A percentile compares a stretch with the other conserved stretches of the same genome.
Conservation (phyloP, 2,888 invertebrate species). For the Hydroisotoma schaefferi region DNA sequence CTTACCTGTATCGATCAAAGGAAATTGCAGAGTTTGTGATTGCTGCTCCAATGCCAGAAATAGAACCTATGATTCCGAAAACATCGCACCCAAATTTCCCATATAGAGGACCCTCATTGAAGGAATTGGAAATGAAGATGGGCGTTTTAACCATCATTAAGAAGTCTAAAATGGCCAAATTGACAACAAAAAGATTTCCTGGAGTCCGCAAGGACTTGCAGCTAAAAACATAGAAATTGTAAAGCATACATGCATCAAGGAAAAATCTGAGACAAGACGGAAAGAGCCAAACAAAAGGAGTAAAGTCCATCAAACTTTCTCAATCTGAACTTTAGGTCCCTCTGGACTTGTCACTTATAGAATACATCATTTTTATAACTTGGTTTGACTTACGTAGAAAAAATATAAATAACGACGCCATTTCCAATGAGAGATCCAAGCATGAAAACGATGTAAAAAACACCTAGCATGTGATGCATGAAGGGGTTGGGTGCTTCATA, state of each 20-base stretch:
- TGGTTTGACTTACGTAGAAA: slow-evolving; percentile 64
- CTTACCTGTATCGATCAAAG: slow-evolving; percentile 68
- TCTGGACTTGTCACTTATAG: no score
- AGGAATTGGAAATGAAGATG: slow-evolving; percentile 70
- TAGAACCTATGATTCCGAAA: slow-evolving; percentile 70
- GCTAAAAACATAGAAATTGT: slow-evolving; percentile 55
- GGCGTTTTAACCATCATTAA: slow-evolving; percentile 69
- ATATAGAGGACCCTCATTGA: slow-evolving; percentile 66
- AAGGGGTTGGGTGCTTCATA: slow-evolving; percentile 77
- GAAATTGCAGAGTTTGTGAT: slow-evolving; percentile 82
- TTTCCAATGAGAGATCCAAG: slow-evolving; percentile 72
- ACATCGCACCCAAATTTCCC: slow-evolving; percentile 73
- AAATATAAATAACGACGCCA: slow-evolving; percentile 80
- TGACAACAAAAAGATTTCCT: slow-evolving; percentile 70
- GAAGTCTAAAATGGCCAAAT: slow-evolving; percentile 71
- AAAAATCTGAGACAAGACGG: not conserved
- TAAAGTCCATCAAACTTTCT: no score
- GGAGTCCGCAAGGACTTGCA: slow-evolving; percentile 68
- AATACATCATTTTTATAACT: no score
- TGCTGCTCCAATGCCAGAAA: slow-evolving; percentile 73
- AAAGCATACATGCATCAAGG: not conserved
- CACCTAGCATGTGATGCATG: slow-evolving; percentile 72
- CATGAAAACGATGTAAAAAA: slow-evolving; percentile 64
- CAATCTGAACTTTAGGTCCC: no score
- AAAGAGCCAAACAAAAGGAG: no score